These are phyloP conservation scores for Lanius collurio DNA, from an alignment of 2,113 vertebrate species.

Conservation along the genomic window DNA sequence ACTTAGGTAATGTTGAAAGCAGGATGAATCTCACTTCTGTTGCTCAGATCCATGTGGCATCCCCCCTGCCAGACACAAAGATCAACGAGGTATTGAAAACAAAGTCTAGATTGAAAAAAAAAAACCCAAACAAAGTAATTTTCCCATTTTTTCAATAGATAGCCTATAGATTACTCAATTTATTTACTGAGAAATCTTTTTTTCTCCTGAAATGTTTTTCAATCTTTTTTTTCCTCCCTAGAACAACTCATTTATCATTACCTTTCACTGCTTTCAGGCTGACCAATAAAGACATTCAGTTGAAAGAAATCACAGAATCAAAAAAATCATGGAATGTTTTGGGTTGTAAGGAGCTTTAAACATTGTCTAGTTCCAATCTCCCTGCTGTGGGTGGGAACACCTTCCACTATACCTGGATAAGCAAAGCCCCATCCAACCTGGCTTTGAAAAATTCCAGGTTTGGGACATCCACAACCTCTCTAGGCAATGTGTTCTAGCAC, in stretches of 20 bases:
- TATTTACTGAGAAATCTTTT: background rate
- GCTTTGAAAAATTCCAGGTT: background rate
- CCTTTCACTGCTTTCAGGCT: background rate
- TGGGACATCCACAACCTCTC: too few species aligned
- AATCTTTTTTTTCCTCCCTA: background rate
- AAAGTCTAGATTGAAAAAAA: background rate
- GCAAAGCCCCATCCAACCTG: background rate
- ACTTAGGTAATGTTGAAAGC: background rate
- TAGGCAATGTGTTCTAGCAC: background rate
- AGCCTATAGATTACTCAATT: background rate
- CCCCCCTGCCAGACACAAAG: accelerated
- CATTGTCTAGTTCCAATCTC: background rate
- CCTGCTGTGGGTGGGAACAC: accelerated
- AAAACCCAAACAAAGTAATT: background rate
- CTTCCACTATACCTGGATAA: background rate
- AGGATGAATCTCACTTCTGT: background rate
- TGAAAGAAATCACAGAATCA: background rate
- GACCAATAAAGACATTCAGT: background rate
- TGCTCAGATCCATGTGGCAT: background rate
- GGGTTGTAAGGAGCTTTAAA: background rate
- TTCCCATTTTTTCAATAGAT: background rate
- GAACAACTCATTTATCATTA: background rate
- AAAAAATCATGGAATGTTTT: background rate
- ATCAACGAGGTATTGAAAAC: background rate
- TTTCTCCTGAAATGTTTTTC: background rate